Conservation (phyloP, 2,113 vertebrate species). For the Tapirus terrestris region DNA sequence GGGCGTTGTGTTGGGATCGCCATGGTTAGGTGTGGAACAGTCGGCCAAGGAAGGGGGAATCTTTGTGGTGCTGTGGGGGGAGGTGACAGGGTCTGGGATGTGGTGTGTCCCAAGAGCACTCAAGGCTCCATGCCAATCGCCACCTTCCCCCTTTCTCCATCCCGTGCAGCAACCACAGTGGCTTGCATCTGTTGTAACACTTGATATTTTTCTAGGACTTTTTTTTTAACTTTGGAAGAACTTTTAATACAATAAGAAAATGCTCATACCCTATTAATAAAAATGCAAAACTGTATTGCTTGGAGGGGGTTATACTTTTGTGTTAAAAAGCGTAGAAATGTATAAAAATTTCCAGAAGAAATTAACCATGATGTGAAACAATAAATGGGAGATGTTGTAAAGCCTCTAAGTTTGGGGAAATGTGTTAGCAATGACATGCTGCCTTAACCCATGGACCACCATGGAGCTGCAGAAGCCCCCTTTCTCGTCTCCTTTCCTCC, state of each 20-base stretch:
- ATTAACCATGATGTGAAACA: not conserved
- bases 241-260: not conserved
- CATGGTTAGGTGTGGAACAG: rapidly evolving
- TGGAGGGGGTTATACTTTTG: not conserved
- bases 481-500: not conserved
- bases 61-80: not conserved
- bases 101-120: not conserved
- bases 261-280: not conserved
- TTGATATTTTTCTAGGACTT: not conserved
- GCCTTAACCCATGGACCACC: not conserved
- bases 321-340: not conserved
- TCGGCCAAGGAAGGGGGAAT: not conserved
- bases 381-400: not conserved
- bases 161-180: rapidly evolving
- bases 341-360: not conserved
- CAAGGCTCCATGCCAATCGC: rapidly evolving
- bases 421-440: not conserved
- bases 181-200: rapidly evolving
- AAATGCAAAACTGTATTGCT: not conserved
- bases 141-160: too few species aligned
- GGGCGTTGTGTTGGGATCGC: not conserved
- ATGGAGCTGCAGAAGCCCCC: not conserved
- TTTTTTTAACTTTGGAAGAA: not conserved
- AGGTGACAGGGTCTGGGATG: not conserved
- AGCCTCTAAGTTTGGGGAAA: not conserved